A percentile compares a stretch with the other conserved stretches of the same genome.
These are phyloP conservation scores for Calyptomena viridis DNA, from an alignment of 2,113 vertebrate genomes.

Conservation along the genomic window DNA sequence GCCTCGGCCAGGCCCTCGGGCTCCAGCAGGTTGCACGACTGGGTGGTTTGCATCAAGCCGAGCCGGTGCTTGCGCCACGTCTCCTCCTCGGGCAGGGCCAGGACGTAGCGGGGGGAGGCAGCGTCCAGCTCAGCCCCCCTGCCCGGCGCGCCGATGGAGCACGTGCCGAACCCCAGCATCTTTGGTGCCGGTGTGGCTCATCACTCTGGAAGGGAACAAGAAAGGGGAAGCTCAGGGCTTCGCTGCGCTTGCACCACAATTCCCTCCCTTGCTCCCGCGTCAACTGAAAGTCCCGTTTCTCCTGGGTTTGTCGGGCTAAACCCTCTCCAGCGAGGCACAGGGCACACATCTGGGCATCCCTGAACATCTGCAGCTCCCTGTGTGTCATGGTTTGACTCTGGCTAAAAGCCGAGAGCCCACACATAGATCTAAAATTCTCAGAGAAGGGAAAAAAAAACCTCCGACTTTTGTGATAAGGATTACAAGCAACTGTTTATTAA, in stretches of 20 bases:
- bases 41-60: slow-evolving; percentile 71
- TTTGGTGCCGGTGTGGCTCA: slow-evolving; percentile 77
- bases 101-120: slow-evolving; percentile 66
- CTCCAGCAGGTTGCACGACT: slow-evolving; percentile 78
- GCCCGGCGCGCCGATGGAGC: slow-evolving; percentile 70
- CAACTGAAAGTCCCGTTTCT: rapidly evolving
- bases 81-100: slow-evolving; percentile 81
- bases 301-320: no score
- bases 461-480: no score
- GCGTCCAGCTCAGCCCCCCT: slow-evolving; percentile 62
- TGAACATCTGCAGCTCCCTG: neutral
- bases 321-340: neutral
- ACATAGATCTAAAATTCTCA: no score
- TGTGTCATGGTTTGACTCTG: no score
- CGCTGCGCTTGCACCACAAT: rapidly evolving
- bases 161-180: slow-evolving; percentile 87
- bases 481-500: no score
- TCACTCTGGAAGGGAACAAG: slow-evolving; percentile 77
- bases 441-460: no score
- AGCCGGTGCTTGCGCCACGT: slow-evolving; percentile 83
- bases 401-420: no score
- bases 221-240: neutral
- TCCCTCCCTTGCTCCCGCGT: neutral
- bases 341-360: no score
- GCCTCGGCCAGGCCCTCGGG: slow-evolving; percentile 75